These are phyloP conservation scores for Colistium nudipinnis DNA, from an alignment of 2,113 vertebrate genomes.

Conservation along the genomic window DNA sequence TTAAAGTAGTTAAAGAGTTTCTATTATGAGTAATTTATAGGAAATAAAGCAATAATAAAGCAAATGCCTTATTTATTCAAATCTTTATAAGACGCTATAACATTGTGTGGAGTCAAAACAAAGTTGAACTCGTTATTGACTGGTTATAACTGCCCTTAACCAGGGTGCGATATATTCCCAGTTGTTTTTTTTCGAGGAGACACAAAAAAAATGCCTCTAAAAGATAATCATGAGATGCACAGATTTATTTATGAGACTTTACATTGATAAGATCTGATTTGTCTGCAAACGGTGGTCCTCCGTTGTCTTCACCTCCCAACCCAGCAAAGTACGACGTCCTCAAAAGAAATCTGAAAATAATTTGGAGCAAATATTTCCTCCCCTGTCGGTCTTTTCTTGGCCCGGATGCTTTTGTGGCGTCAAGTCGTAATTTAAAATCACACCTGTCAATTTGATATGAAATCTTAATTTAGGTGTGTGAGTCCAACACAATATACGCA, in stretches of 20 bases:
- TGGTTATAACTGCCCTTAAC: no score
- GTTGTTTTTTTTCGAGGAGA: background rate
- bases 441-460: slow-evolving; percentile 3
- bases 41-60: no score
- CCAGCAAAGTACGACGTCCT: no score
- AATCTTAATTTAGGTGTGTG: slow-evolving; percentile 28
- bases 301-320: background rate
- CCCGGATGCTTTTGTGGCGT: slow-evolving; percentile 36
- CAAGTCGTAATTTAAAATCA: slow-evolving; percentile 8
- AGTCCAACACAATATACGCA: slow-evolving; percentile 29
- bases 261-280: background rate
- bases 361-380: slow-evolving; percentile 16
- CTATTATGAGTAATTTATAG: no score
- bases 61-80: no score
- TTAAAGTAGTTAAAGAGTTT: no score
- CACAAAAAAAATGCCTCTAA: slow-evolving; percentile 7
- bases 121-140: no score
- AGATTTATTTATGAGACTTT: slow-evolving; percentile 24
- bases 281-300: background rate
- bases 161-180: no score
- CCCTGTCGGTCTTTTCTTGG: background rate
- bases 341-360: background rate
- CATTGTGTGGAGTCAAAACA: no score
- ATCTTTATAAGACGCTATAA: no score
- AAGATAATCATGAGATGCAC: slow-evolving; percentile 1